phyloP scores from a whole-genome alignment of 2,113 vertebrate species.

The Diphyllodes magnificus region DNA sequence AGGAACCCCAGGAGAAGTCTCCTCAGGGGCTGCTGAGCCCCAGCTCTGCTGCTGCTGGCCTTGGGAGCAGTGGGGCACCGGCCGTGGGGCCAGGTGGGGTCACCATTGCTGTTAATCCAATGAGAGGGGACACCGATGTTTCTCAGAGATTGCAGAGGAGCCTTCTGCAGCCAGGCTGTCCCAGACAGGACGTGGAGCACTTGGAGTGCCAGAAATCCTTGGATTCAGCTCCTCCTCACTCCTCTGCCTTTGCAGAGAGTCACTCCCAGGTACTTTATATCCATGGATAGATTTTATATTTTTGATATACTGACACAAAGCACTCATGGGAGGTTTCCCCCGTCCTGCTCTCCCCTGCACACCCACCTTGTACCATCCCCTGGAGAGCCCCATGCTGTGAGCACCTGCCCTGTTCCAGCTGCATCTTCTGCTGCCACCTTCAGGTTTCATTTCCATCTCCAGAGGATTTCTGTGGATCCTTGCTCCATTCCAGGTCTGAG shows the following conservation, averaged over 20 bases:
- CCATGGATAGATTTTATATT: too few species aligned
- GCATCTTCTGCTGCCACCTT: background rate
- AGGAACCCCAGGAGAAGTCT: background rate
- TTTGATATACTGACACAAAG: background rate
- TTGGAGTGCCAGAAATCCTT: background rate
- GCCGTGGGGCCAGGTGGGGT: too few species aligned
- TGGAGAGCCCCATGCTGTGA: background rate
- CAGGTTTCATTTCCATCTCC: background rate
- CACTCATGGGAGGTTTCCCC: accelerated
- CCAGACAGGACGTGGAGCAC: background rate
- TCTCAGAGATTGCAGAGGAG: background rate
- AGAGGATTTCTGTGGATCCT: background rate
- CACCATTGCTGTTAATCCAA: background rate
- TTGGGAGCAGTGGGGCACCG: background rate
- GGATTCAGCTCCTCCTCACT: background rate
- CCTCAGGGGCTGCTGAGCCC: background rate
- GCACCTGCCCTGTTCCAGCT: background rate
- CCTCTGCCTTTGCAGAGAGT: background rate
- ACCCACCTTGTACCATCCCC: too few species aligned
- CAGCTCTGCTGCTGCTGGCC: background rate
- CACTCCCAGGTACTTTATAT: background rate
- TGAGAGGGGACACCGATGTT: accelerated
- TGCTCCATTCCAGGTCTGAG: background rate
- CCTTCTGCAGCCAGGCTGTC: background rate
- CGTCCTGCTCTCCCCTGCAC: background rate